phyloP scores from a whole-genome alignment of 2,113 vertebrate species.

The Proterorhinus semilunaris region DNA sequence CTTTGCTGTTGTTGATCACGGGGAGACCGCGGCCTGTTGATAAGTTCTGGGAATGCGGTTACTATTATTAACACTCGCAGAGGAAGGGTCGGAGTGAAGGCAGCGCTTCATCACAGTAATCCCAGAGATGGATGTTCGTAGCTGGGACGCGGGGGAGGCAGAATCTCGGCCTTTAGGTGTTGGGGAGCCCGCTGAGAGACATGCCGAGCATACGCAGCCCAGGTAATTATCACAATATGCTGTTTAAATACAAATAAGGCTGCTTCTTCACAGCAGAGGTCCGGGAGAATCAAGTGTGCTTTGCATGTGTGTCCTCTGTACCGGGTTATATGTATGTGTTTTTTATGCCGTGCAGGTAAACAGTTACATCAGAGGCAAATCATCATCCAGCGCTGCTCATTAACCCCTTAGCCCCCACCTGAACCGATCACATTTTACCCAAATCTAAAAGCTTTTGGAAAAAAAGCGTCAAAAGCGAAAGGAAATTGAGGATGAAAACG shows the following conservation, averaged over 20 bases:
- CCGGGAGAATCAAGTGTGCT: constrained; percentile 37
- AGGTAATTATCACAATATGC: constrained; percentile 46
- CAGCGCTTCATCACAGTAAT: constrained; percentile 48
- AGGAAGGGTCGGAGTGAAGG: constrained; percentile 49
- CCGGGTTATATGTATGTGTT: constrained; percentile 4
- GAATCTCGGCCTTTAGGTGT: constrained; percentile 43
- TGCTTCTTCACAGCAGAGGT: constrained; percentile 33
- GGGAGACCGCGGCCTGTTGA: constrained; percentile 8
- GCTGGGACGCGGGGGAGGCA: background rate
- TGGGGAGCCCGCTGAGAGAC: constrained; percentile 29
- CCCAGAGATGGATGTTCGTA: constrained; percentile 50
- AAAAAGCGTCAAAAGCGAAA: no score
- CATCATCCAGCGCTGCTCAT: no score
- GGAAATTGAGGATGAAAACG: no score
- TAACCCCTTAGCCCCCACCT: background rate
- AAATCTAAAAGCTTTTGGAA: no score
- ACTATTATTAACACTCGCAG: constrained; percentile 53
- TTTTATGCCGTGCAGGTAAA: background rate
- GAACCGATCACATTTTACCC: no score
- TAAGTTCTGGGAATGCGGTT: constrained; percentile 37
- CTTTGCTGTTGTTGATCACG: constrained; percentile 12
- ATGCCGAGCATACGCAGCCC: constrained; percentile 26
- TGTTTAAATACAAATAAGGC: constrained; percentile 55
- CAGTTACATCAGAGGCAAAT: background rate
- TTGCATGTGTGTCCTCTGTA: background rate